Evolutionary conservation across 2,797 vertebrate genomes (phyloP).

Genomic region (Rhynchonycteris naso): DNA sequence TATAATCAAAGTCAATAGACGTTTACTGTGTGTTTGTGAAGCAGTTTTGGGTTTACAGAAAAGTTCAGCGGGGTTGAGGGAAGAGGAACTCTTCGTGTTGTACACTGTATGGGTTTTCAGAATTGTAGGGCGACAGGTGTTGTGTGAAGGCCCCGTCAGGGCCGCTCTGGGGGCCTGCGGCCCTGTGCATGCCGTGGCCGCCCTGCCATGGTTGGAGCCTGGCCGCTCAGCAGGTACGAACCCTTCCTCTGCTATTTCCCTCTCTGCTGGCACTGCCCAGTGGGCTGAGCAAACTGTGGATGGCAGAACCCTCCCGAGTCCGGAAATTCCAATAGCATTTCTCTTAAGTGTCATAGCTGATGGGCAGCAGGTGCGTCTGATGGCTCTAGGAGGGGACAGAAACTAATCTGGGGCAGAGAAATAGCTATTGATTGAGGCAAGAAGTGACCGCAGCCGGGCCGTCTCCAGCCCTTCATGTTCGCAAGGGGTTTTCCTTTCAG

Average conservation of each 20-base stretch:
- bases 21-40: too few relatives aligned
- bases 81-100: too few relatives aligned
- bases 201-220: rapidly evolving
- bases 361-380: background rate
- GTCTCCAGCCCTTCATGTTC: rapidly evolving
- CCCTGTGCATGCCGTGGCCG: rapidly evolving
- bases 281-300: background rate
- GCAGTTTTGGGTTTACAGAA: too few relatives aligned
- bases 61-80: too few relatives aligned
- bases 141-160: too few relatives aligned
- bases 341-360: constrained; percentile 15
- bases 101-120: too few relatives aligned
- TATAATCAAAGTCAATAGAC: too few relatives aligned
- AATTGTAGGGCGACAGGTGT: too few relatives aligned
- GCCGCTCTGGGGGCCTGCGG: too few relatives aligned
- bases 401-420: background rate
- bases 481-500: background rate
- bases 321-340: background rate
- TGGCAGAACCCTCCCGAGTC: rapidly evolving
- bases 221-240: rapidly evolving
- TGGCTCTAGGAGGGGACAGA: background rate
- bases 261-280: rapidly evolving
- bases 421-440: background rate
- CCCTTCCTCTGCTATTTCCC: rapidly evolving
- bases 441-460: rapidly evolving